Evolutionary conservation across 2,113 vertebrate genomes (phyloP).

Genomic region (pig (Sus scrofa)): T2T-Sscrofa CM000830.6:64615501-64616000

Average conservation of each 20-base stretch:
- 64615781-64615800: neutral
- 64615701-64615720: neutral
- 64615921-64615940: neutral
- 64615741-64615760: constrained; percentile 10
- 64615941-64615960: neutral
- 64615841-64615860: neutral
- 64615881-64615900: neutral
- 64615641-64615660: neutral
- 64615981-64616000: neutral
- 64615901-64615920: neutral
- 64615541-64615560: neutral
- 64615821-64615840: neutral
- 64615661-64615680: neutral
- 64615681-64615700: constrained; percentile 30
- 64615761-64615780: constrained; percentile 2
- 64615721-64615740: neutral
- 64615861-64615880: neutral
- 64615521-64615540: neutral
- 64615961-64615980: constrained; percentile 6
- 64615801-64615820: neutral
- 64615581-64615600: neutral
- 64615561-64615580: constrained; percentile 6
- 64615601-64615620: constrained; percentile 26
- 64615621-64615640: neutral
- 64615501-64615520: neutral